Percentiles rank a stretch among this genome's conserved stretches.
Conservation (phyloP, 2,888 invertebrate species). For the Andrena flavipes region DNA sequence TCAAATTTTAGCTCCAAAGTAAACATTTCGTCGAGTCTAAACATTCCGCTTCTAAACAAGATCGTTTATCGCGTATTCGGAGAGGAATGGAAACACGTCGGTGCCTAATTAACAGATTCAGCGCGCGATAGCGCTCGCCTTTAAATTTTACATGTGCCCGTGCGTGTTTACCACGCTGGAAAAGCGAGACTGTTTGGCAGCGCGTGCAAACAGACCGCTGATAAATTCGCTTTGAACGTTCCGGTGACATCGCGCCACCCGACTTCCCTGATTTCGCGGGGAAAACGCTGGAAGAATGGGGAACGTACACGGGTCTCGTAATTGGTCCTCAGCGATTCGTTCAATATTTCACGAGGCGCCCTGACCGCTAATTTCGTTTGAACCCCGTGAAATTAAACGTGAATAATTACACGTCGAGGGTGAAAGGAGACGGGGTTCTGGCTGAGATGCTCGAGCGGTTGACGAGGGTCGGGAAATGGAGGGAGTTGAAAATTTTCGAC, state of each 20-base stretch:
- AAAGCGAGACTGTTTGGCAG: slow-evolving; percentile 10
- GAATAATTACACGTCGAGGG: not conserved
- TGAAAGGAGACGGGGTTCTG: not conserved
- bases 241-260: not conserved
- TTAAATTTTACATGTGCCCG: slow-evolving; percentile 25
- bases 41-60: not conserved
- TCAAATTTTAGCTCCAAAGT: too few species aligned
- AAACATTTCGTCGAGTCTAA: not conserved
- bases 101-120: slow-evolving; percentile 26
- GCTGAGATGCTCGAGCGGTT: not conserved
- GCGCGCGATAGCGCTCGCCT: slow-evolving; percentile 9
- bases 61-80: not conserved
- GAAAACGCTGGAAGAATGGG: not conserved
- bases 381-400: slow-evolving; percentile 11
- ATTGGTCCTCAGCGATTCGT: not conserved
- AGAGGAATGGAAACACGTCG: not conserved
- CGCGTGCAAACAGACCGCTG: slow-evolving; percentile 21
- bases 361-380: not conserved
- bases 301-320: not conserved
- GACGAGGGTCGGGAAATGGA: not conserved
- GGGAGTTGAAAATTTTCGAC: not conserved
- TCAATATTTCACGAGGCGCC: not conserved
- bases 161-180: not conserved
- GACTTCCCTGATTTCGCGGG: not conserved
- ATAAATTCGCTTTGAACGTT: slow-evolving; percentile 10